phyloP scores from a whole-genome alignment of 1,140 invertebrate genomes.

The Leptopilina boulardi region DNA sequence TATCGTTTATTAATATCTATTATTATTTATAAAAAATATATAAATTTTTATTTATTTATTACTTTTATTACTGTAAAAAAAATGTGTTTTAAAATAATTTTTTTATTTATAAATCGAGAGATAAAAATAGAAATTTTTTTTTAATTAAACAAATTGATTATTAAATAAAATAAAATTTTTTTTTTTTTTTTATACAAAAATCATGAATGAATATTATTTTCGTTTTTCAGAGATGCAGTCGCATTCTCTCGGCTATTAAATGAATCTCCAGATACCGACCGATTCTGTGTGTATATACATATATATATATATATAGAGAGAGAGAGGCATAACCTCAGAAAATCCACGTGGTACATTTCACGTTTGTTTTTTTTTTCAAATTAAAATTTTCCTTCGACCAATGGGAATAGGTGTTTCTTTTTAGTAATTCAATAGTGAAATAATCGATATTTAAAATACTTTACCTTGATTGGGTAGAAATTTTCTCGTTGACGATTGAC shows the following conservation, averaged over 20 bases:
- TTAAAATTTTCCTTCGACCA: not conserved
- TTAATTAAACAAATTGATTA: not conserved
- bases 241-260: not conserved
- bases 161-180: too few relatives aligned
- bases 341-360: not conserved
- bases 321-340: not conserved
- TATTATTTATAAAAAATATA: too few relatives aligned
- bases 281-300: not conserved
- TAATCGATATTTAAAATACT: conserved; percentile 35
- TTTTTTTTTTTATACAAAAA: not conserved
- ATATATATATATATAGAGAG: too few relatives aligned
- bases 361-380: not conserved
- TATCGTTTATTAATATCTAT: too few relatives aligned
- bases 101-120: too few relatives aligned
- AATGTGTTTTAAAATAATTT: too few relatives aligned
- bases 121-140: not conserved
- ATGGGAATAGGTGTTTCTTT: not conserved
- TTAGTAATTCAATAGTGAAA: too few relatives aligned
- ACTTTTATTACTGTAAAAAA: too few relatives aligned
- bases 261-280: not conserved
- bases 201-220: conserved; percentile 9
- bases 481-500: conserved; percentile 50
- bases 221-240: not conserved
- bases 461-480: conserved; percentile 75
- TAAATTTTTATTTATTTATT: too few relatives aligned